Evolutionary conservation across 2,113 vertebrate species (phyloP), one percentile per base, ranked within the genome.

Genomic region (Zapornia atra): DNA sequence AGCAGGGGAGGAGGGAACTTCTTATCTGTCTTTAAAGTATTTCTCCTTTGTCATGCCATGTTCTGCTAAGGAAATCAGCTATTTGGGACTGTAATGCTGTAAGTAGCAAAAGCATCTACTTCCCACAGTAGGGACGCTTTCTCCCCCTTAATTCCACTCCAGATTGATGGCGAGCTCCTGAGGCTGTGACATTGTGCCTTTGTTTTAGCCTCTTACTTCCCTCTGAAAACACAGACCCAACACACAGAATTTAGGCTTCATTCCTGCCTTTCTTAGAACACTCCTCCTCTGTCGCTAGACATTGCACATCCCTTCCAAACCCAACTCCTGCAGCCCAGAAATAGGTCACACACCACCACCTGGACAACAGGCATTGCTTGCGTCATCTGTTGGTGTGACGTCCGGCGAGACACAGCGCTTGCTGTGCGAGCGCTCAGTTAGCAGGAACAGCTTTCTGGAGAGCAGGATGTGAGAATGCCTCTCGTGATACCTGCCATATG

Each of bases 321-420:
- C 25, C 61, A 92, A 66, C n/a, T 48, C 56, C 31, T 82, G 44
- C 25, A 76, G 54, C 40, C 29, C 48, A 91, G 71, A 93, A 96
- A 13, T 33, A 88, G 84, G 92, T 95, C 90, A 65, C 36, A 29
- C 31, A 14, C 28, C 17, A 36, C 54, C 85, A 77, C 78, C 85
- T 85, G 87, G 89, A 44, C 84, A 56, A 0, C 5, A 33, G 63
- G 73, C 77, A 13, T 2, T 0, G 44, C 92, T 82, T 64, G 90
- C 12, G 3, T 95, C 96, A 93, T 36, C 15, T 6, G 40, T 36
- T 12, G 53, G 56, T 12, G 48, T 95, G 91, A 92, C 7, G 18
- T 82, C 29, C 0, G 1, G 38, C 1, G 4, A 25, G 84, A 10
- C 2, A 6, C n/a, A 8, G 61, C 22, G 53, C 1, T 3, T 2